Evolutionary conservation across 2,113 vertebrate species (phyloP).

Genomic region (Bagarius yarrelli): DNA sequence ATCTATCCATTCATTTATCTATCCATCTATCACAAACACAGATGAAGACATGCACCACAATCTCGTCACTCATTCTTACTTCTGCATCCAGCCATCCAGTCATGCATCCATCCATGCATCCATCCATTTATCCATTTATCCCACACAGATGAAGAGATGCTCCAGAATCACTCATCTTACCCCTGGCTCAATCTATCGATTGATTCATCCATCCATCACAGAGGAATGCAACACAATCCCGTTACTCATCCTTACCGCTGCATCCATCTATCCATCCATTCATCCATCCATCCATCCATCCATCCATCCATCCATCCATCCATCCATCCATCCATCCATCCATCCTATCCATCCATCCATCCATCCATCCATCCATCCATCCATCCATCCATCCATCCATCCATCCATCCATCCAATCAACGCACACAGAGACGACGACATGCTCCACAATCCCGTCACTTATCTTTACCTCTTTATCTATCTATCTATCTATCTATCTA

Average conservation of each 20-base stretch:
- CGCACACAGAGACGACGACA: constrained; percentile 34
- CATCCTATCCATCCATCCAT: not conserved
- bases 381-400: not conserved
- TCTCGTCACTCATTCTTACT: too few species aligned
- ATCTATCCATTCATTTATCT: constrained; percentile 28
- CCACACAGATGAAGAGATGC: constrained; percentile 29
- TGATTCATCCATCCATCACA: too few species aligned
- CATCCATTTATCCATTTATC: too few species aligned
- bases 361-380: constrained; percentile 24
- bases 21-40: constrained; percentile 21
- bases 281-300: not conserved
- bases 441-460: not conserved
- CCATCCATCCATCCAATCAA: constrained; percentile 4
- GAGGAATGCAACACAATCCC: too few species aligned
- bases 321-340: constrained; percentile 38
- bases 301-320: constrained; percentile 25
- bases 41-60: not conserved
- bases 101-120: too few species aligned
- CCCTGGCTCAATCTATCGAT: too few species aligned
- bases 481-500: too few species aligned
- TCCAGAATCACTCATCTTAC: too few species aligned
- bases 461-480: too few species aligned
- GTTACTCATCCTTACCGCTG: too few species aligned
- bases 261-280: constrained; percentile 28
- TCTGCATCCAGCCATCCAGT: constrained; percentile 7